Percentiles rank a stretch among this genome's conserved stretches.
Conservation (phyloP, 2,888 invertebrate genomes). For the Hirtodrosophila duncani region DNA sequence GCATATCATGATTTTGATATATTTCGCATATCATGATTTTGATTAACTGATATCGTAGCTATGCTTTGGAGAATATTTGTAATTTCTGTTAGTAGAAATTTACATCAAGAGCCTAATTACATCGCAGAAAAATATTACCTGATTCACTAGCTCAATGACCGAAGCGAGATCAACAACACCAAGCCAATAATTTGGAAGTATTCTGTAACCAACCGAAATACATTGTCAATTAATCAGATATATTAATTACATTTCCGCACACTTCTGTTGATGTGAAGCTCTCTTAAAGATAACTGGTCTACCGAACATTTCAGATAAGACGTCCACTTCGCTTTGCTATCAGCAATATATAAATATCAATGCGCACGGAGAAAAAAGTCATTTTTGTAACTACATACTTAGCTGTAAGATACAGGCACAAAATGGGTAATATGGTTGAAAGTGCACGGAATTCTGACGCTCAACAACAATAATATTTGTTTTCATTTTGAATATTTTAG, state of each 20-base stretch:
- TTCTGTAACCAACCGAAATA: slow-evolving; percentile 15
- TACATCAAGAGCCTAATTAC: no score
- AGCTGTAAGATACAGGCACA: slow-evolving; percentile 5
- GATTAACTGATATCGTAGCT: no score
- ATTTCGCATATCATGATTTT: no score
- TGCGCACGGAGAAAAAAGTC: slow-evolving; percentile 10
- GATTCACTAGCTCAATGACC: no score
- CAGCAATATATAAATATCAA: slow-evolving; percentile 19
- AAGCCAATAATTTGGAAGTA: slow-evolving; percentile 3
- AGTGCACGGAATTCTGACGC: no score
- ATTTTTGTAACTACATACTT: slow-evolving; percentile 9
- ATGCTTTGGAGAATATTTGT: no score
- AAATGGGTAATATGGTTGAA: no score
- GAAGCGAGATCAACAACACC: slow-evolving; percentile 16
- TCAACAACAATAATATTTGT: no score
- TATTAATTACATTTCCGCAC: slow-evolving; percentile 16
- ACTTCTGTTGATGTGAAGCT: slow-evolving; percentile 9
- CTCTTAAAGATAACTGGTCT: slow-evolving; percentile 20
- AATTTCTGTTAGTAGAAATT: no score
- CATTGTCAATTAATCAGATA: slow-evolving; percentile 2
- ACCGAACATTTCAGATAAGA: slow-evolving; percentile 21
- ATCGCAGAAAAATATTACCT: no score
- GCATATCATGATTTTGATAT: no score
- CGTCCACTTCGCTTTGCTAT: slow-evolving; percentile 9
- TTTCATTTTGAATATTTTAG: no score